Evolutionary conservation across 2,888 invertebrate species (phyloP).

Genomic region (Halocaridina rubra): DNA sequence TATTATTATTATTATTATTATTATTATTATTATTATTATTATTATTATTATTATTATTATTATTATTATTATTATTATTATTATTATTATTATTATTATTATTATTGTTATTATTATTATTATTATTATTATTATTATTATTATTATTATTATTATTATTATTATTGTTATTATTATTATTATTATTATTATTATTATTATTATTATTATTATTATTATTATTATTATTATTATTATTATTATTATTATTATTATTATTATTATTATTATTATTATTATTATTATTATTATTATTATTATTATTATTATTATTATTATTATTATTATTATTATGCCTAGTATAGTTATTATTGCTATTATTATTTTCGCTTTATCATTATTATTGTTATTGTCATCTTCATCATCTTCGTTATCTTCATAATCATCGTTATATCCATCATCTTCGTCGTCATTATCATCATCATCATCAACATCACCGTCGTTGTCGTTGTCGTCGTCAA

Average conservation of each 20-base stretch:
- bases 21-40: not conserved
- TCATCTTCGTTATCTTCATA: not conserved
- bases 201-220: slow-evolving; percentile 4
- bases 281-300: slow-evolving; percentile 1
- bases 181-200: slow-evolving; percentile 4
- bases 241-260: not conserved
- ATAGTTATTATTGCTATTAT: not conserved
- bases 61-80: slow-evolving; percentile 3
- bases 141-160: slow-evolving; percentile 4
- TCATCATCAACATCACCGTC: not conserved
- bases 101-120: slow-evolving; percentile 3
- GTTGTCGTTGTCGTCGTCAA: not conserved
- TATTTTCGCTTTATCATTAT: not conserved
- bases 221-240: not conserved
- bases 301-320: not conserved
- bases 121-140: slow-evolving; percentile 1
- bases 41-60: slow-evolving; percentile 7
- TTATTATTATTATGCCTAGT: not conserved
- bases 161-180: slow-evolving; percentile 3
- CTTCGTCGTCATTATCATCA: not conserved
- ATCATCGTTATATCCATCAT: not conserved
- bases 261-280: slow-evolving; percentile 5
- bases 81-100: slow-evolving; percentile 1
- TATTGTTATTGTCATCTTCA: slow-evolving; percentile 1
- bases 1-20: slow-evolving; percentile 12